Evolutionary conservation across 2,888 invertebrate genomes (phyloP).

Genomic region (Physocephala rufipes): DNA sequence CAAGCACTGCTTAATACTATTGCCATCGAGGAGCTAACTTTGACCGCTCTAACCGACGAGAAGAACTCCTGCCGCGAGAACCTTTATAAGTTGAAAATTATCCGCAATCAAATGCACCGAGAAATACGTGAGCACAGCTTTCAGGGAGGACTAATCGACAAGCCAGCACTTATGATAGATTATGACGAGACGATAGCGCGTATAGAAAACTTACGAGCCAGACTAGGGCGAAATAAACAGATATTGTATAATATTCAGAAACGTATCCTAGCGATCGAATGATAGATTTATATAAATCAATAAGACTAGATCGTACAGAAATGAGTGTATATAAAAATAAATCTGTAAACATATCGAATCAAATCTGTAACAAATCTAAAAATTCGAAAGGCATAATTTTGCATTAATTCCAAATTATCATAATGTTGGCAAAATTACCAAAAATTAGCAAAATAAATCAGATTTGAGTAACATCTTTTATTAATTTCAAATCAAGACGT

Average conservation of each 20-base stretch:
- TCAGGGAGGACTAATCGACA: conserved; percentile 56
- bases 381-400: no score
- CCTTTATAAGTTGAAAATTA: conserved; percentile 49
- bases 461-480: no score
- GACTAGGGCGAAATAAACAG: conserved; percentile 30
- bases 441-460: no score
- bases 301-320: no score
- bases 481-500: no score
- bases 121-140: conserved; percentile 49
- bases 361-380: no score
- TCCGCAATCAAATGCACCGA: conserved; percentile 47
- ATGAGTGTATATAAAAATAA: no score
- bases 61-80: conserved; percentile 42
- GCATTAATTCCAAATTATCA: no score
- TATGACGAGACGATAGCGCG: conserved; percentile 53
- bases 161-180: conserved; percentile 56
- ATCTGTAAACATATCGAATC: no score
- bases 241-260: no score
- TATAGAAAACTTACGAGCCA: conserved; percentile 32
- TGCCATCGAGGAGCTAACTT: background rate
- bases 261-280: no score
- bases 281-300: background rate
- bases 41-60: conserved; percentile 39
- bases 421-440: no score
- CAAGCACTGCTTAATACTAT: conserved; percentile 45